phyloP scores from a whole-genome alignment of 2,113 vertebrate genomes.

The Psophia crepitans region DNA sequence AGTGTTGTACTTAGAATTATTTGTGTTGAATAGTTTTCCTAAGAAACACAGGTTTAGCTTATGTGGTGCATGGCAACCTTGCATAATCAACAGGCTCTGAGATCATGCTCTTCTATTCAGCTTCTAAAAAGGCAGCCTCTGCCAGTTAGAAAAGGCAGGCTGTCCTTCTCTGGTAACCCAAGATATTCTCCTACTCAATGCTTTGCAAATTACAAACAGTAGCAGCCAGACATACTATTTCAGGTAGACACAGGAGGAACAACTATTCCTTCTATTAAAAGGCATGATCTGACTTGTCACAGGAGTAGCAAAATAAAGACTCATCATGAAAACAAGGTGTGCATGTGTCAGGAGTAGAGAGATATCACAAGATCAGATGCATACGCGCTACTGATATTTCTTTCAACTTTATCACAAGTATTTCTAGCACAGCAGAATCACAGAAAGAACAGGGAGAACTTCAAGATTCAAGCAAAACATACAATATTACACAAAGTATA shows the following conservation, averaged over 20 bases:
- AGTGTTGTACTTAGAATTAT: neutral
- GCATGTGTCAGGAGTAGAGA: neutral
- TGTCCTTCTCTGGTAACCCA: neutral
- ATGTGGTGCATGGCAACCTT: neutral
- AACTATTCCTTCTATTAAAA: neutral
- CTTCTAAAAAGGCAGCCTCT: neutral
- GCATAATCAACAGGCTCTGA: neutral
- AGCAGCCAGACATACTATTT: neutral
- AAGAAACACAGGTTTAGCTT: neutral
- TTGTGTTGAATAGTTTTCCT: neutral
- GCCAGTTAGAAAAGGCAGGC: neutral
- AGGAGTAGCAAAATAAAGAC: neutral
- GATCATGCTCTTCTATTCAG: neutral
- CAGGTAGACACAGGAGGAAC: neutral
- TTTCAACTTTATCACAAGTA: neutral
- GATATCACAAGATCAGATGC: neutral
- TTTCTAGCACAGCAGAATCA: neutral
- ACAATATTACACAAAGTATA: neutral
- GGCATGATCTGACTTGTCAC: neutral
- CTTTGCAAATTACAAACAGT: neutral
- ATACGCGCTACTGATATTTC: neutral
- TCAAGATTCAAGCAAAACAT: neutral
- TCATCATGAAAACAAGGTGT: neutral
- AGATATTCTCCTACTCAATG: neutral
- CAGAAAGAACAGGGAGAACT: neutral